phyloP scores from a whole-genome alignment of 2,797 vertebrate species.

The Bryconaethiops microstoma region DNA sequence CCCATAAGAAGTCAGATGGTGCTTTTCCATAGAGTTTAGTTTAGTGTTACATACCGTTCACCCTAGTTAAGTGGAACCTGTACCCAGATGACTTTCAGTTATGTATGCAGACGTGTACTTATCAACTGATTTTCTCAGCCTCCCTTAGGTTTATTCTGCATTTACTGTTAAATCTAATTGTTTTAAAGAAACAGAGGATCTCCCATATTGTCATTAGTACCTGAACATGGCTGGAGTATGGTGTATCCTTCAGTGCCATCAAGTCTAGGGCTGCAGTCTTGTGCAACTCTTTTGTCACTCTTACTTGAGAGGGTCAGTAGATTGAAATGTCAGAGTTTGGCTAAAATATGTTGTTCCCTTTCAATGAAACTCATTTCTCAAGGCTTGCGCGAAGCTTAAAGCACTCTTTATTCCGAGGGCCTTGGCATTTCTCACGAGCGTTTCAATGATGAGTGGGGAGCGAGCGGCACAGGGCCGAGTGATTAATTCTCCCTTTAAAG shows the following conservation, averaged over 20 bases:
- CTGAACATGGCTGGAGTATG: not conserved
- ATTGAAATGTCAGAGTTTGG: constrained; percentile 29
- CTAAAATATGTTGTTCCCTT: constrained; percentile 24
- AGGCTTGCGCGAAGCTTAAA: constrained; percentile 16
- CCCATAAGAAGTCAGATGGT: too few relatives aligned
- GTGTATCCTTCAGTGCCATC: not conserved
- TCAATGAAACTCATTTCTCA: constrained; percentile 21
- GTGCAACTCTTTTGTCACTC: not conserved
- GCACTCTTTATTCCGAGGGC: not conserved
- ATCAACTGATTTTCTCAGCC: too few relatives aligned
- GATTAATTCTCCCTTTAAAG: constrained; percentile 19
- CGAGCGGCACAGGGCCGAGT: not conserved
- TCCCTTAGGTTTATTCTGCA: too few relatives aligned
- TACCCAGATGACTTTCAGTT: too few relatives aligned
- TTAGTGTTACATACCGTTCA: too few relatives aligned
- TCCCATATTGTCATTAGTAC: not conserved
- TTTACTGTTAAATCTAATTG: too few relatives aligned
- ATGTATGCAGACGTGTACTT: too few relatives aligned
- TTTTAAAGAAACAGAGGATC: too few relatives aligned
- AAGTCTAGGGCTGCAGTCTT: not conserved
- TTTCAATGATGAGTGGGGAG: not conserved
- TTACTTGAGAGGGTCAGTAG: not conserved
- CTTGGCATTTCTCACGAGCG: constrained; percentile 21
- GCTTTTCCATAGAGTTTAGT: too few relatives aligned
- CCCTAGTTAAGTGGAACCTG: too few relatives aligned